Conservation (phyloP, 1,140 invertebrate genomes). For the Euwallacea similis region DNA sequence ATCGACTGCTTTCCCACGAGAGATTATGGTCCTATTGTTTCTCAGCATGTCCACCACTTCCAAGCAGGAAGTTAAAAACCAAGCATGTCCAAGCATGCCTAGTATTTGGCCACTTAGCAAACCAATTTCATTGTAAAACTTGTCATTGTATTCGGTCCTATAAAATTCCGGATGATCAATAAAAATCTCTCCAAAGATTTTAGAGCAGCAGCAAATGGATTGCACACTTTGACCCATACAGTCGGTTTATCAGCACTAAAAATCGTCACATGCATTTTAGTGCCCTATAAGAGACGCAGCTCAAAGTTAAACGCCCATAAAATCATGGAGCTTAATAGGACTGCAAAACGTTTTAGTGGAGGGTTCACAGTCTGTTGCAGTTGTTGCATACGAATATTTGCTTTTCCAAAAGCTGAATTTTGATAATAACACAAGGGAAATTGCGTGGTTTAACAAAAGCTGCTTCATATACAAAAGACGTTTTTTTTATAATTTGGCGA, state of each 20-base stretch:
- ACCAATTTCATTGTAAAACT: no score
- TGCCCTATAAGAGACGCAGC: conserved; percentile 5
- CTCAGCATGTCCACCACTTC: no score
- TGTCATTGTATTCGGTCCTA: neutral
- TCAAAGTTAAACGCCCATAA: conserved; percentile 20
- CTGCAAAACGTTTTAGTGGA: conserved; percentile 17
- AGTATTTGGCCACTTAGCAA: no score
- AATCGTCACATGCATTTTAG: conserved; percentile 23
- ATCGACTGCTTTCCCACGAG: neutral
- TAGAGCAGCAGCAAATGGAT: neutral
- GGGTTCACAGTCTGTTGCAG: neutral
- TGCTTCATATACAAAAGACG: neutral
- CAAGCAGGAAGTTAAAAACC: no score
- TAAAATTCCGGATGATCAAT: neutral
- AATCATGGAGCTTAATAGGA: conserved; percentile 8
- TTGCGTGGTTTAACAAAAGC: neutral
- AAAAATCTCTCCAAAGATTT: no score
- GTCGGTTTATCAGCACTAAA: conserved; percentile 17
- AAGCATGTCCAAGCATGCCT: no score
- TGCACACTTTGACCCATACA: conserved; percentile 5
- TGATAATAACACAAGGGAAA: neutral
- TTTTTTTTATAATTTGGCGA: no score
- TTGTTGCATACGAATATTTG: conserved; percentile 10
- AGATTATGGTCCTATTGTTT: neutral
- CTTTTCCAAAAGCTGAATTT: neutral